Evolutionary conservation across 2,113 vertebrate genomes (phyloP).

Genomic region (Cygnus atratus): DNA sequence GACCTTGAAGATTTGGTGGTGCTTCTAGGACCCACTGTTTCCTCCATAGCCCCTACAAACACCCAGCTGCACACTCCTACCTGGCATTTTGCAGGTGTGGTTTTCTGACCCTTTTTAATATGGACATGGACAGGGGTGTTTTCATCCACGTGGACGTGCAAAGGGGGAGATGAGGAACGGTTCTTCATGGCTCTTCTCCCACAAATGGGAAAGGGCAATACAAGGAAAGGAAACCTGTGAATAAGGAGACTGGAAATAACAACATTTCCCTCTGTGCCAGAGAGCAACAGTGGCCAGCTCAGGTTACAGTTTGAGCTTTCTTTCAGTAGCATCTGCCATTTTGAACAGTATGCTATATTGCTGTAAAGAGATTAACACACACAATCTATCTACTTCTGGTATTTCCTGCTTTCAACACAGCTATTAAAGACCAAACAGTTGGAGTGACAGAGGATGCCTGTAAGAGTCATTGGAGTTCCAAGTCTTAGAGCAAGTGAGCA

Average conservation of each 20-base stretch:
- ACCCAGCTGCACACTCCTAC: slow-evolving; percentile 64
- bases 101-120: slow-evolving; percentile 87
- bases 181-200: slow-evolving; percentile 86
- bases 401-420: neutral
- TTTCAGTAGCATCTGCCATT: neutral
- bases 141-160: slow-evolving; percentile 92
- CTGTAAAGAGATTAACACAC: neutral
- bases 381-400: neutral
- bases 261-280: slow-evolving; percentile 48
- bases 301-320: neutral
- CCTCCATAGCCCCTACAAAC: neutral
- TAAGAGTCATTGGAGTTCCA: neutral
- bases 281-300: slow-evolving; percentile 20
- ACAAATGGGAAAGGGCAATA: slow-evolving; percentile 60
- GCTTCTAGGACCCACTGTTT: neutral
- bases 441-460: neutral
- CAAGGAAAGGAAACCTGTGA: slow-evolving; percentile 74
- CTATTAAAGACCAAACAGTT: neutral
- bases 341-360: neutral
- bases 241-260: slow-evolving; percentile 76
- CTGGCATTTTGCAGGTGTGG: slow-evolving; percentile 77
- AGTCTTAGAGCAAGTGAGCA: neutral
- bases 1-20: neutral
- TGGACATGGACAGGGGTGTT: slow-evolving; percentile 91
- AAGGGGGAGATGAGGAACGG: slow-evolving; percentile 85